Evolutionary conservation across 1,140 invertebrate species (phyloP).

Genomic region (Apis cerana): DNA sequence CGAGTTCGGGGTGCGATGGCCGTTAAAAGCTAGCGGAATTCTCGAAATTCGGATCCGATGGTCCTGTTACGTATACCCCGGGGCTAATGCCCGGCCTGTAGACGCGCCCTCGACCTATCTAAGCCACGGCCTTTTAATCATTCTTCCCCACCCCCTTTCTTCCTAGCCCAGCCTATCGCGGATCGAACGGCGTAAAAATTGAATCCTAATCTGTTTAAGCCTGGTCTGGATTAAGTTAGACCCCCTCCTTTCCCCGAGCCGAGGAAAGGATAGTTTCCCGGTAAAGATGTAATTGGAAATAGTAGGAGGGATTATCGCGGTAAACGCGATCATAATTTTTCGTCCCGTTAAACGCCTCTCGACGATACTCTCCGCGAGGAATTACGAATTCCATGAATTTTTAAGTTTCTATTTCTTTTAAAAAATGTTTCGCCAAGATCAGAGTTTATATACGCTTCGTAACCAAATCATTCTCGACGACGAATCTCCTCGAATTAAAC

Average conservation of each 20-base stretch:
- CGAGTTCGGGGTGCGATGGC: slow-evolving; percentile 60
- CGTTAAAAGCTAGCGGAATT: slow-evolving; percentile 67
- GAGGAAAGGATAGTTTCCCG: background rate
- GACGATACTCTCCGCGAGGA: background rate
- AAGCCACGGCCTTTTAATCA: slow-evolving; percentile 41
- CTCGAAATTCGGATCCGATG: slow-evolving; percentile 63
- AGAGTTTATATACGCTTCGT: no score
- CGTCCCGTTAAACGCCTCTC: background rate
- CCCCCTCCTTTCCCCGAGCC: no score
- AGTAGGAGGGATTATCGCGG: background rate
- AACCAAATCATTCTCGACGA: no score
- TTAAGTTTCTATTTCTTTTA: no score
- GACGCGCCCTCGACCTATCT: slow-evolving; percentile 14
- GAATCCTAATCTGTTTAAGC: slow-evolving; percentile 26
- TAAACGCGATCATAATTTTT: background rate
- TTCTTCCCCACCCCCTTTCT: background rate
- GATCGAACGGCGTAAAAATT: slow-evolving; percentile 27
- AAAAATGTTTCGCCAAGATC: no score
- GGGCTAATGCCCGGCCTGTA: slow-evolving; percentile 24
- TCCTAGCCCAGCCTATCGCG: background rate
- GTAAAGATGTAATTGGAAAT: background rate
- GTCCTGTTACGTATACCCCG: slow-evolving; percentile 59
- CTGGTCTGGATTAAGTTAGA: slow-evolving; percentile 15
- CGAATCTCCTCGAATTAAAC: no score
- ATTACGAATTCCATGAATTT: background rate